These are phyloP conservation scores for Sclerurus mexicanus DNA, from an alignment of 2,113 vertebrate species.

Conservation along the genomic window DNA sequence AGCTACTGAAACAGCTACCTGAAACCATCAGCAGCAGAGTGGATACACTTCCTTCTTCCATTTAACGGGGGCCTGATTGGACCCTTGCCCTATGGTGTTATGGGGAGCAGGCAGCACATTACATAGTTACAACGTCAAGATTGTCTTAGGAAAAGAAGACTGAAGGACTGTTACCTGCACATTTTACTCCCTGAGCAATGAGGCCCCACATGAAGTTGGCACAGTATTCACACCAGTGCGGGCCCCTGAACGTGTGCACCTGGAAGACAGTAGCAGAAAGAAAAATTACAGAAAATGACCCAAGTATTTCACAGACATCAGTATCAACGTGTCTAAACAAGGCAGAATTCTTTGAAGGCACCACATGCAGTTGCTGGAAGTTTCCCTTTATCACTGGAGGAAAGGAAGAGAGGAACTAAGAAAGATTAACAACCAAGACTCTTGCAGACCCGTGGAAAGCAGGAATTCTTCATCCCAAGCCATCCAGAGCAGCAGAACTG, in stretches of 20 bases:
- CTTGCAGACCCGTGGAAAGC: background rate
- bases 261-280: conserved; percentile 72
- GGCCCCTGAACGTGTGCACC: conserved; percentile 97
- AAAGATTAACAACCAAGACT: background rate
- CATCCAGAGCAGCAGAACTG: background rate
- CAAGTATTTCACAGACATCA: background rate
- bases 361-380: background rate
- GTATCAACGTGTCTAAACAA: background rate
- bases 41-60: background rate
- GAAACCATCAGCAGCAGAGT: background rate
- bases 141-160: background rate
- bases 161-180: conserved; percentile 84
- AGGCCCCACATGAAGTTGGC: conserved; percentile 99
- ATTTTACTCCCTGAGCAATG: conserved; percentile 98
- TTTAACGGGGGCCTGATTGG: background rate
- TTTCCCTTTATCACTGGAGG: background rate
- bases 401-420: background rate
- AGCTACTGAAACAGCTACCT: background rate
- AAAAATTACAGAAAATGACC: background rate
- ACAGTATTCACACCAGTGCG: conserved; percentile 99
- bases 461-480: rapidly evolving
- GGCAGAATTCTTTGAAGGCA: background rate
- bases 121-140: background rate
- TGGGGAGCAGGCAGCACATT: background rate
- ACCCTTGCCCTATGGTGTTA: rapidly evolving